Evolutionary conservation across 1,140 invertebrate species (phyloP).

Genomic region (Telenomus remus): DNA sequence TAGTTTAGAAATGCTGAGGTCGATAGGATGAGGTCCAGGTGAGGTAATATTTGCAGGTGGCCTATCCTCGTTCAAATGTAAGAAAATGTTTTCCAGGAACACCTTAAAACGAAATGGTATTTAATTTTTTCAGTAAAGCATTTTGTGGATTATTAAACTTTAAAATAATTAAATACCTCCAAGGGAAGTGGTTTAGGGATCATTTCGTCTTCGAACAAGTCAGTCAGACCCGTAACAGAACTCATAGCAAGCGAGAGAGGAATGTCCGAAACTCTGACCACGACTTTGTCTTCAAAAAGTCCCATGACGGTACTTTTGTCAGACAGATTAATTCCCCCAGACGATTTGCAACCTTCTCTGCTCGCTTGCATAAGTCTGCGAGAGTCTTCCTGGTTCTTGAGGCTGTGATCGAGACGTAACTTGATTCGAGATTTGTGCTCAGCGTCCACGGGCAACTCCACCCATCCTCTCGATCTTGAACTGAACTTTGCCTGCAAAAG

Average conservation of each 20-base stretch:
- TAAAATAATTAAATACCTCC: constrained; percentile 76
- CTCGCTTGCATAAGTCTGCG: constrained; percentile 68
- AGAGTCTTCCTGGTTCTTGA: constrained; percentile 73
- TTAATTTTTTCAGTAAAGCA: no score
- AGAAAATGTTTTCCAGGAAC: constrained; percentile 80
- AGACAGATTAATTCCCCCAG: constrained; percentile 58
- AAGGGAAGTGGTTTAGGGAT: constrained; percentile 86
- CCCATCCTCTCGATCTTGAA: constrained; percentile 82
- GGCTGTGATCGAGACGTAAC: constrained; percentile 78
- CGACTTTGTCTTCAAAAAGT: constrained; percentile 74
- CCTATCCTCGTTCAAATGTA: constrained; percentile 87
- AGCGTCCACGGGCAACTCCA: constrained; percentile 78
- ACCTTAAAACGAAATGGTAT: constrained; percentile 75
- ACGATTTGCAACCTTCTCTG: constrained; percentile 31
- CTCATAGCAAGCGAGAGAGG: constrained; percentile 86
- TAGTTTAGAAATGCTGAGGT: constrained; percentile 83
- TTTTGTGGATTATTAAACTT: neutral
- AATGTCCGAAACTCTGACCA: constrained; percentile 81
- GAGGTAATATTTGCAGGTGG: constrained; percentile 88
- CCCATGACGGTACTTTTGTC: constrained; percentile 66
- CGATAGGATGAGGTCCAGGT: constrained; percentile 86
- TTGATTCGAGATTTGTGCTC: constrained; percentile 76
- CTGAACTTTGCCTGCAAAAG: constrained; percentile 82
- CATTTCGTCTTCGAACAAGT: constrained; percentile 91
- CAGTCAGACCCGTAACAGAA: constrained; percentile 84